Percentiles rank a stretch among this genome's conserved stretches.
Conservation (phyloP, 2,113 vertebrate genomes). For the Pterocles orientalis region DNA sequence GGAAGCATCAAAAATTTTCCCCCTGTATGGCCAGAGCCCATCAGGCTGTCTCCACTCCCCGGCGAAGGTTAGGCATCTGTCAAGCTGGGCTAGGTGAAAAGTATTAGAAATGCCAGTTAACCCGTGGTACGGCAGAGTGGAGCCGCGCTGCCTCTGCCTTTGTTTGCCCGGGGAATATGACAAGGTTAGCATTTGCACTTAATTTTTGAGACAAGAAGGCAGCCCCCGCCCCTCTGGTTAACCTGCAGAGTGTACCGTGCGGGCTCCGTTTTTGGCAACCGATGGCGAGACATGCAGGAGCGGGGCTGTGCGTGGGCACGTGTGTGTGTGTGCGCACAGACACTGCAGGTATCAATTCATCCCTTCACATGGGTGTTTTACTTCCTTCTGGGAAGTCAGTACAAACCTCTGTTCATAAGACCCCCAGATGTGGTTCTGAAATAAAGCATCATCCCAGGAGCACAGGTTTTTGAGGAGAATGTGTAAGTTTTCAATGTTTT, state of each 20-base stretch:
- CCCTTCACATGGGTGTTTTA: accelerated
- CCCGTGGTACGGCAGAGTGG: constrained; percentile 70
- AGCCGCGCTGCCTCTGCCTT: constrained; percentile 41
- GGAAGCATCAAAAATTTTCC: constrained; percentile 86
- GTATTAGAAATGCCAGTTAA: constrained; percentile 87
- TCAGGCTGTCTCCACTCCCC: constrained; percentile 84
- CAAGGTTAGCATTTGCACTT: constrained; percentile 67
- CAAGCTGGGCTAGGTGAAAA: constrained; percentile 82
- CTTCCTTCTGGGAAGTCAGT: background rate
- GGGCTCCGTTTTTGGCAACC: background rate
- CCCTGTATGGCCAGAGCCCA: constrained; percentile 80
- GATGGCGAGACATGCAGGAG: background rate
- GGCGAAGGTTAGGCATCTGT: constrained; percentile 84
- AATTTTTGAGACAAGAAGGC: constrained; percentile 65
- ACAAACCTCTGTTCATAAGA: background rate
- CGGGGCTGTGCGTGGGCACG: accelerated
- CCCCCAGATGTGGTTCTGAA: background rate
- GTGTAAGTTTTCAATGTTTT: background rate
- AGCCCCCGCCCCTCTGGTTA: background rate
- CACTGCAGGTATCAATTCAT: accelerated
- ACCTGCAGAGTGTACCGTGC: background rate
- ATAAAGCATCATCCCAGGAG: background rate
- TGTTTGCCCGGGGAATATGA: constrained; percentile 70
- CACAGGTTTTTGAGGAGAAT: background rate
- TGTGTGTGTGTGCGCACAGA: accelerated